Evolutionary conservation across 2,113 vertebrate genomes (phyloP), one percentile per base, ranked within the genome.

Genomic region (western clawed frog (Xenopus tropicalis)): DNA sequence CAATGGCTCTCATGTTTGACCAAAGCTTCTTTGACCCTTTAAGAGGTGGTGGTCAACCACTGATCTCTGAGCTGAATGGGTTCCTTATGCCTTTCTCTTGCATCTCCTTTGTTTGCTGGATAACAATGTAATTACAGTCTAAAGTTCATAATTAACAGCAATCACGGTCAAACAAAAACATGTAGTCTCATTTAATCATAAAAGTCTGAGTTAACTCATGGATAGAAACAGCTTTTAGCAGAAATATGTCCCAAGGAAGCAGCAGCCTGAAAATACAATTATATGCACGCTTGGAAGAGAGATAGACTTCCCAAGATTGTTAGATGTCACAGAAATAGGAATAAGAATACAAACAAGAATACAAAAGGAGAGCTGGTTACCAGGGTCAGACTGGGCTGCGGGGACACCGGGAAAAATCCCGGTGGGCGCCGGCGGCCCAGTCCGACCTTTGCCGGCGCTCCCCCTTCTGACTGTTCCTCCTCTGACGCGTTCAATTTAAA

Each of bases 51-150:
- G 57, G 37, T 61, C 57, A 48, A 57, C 2, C 16, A 42, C 61
- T 61, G 57, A 70, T 70, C 20, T 19, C n/a, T 61, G 57, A 11
- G 48, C 16, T 19, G 19, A 19, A 51, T 70, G 61, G 69, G 46
- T 70, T 22, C 58, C 43, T 25, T 21, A 61, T 70, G 56, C 61
- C 12, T 59, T 61, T 46, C 42, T 46, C 57, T 61, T 61, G 25
- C 37, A 46, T 70, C 37, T 21, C 25, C 56, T 59, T 43, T 46
- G 19, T 20, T 70, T 7, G 20, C 14, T 61, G 20, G 20, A 70
- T 61, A 70, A 70, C 46, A 43, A 42, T 22, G 61, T 48, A 24
- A 29, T 61, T 71, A n/a, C 58, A 25, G 13, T 61, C 6, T 37
- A 37, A 37, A 9, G 21, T 61, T 48, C 43, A 59, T 22, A 46